A percentile compares a stretch with the other conserved stretches of the same genome.
These are phyloP conservation scores for Phaethornis superciliosus DNA, from an alignment of 2,113 vertebrate species.

Conservation along the genomic window DNA sequence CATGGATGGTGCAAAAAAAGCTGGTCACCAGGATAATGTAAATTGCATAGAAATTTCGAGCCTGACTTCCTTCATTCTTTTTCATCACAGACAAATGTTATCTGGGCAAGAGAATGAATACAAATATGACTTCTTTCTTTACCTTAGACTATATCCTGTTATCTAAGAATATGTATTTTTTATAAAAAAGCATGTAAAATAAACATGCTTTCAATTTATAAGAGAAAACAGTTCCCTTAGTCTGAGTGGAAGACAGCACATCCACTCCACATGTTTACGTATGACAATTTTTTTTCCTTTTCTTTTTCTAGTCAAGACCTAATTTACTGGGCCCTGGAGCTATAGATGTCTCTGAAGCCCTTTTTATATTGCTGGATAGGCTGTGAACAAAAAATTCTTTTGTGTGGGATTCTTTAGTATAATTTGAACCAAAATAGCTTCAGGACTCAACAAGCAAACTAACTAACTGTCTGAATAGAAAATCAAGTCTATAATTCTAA, in stretches of 20 bases:
- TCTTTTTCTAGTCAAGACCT: constrained; percentile 34
- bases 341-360: neutral
- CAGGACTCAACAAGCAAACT: neutral
- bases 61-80: neutral
- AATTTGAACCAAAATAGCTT: constrained; percentile 51
- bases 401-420: neutral
- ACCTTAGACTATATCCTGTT: neutral
- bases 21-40: neutral
- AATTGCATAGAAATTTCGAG: neutral
- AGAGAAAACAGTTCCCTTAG: neutral
- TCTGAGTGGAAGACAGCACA: neutral
- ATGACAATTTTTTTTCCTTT: constrained; percentile 14
- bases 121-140: neutral
- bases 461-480: constrained; percentile 25
- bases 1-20: neutral
- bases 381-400: constrained; percentile 41
- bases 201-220: neutral
- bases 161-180: neutral
- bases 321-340: constrained; percentile 41
- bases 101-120: neutral
- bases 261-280: neutral
- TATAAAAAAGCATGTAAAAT: neutral
- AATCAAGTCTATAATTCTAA: constrained; percentile 40
- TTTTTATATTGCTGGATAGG: neutral
- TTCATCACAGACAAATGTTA: neutral